A percentile compares a stretch with the other conserved stretches of the same genome.
These are phyloP conservation scores for Drosophila bipectinata DNA, from an alignment of 1,140 invertebrate species.

Conservation along the genomic window DNA sequence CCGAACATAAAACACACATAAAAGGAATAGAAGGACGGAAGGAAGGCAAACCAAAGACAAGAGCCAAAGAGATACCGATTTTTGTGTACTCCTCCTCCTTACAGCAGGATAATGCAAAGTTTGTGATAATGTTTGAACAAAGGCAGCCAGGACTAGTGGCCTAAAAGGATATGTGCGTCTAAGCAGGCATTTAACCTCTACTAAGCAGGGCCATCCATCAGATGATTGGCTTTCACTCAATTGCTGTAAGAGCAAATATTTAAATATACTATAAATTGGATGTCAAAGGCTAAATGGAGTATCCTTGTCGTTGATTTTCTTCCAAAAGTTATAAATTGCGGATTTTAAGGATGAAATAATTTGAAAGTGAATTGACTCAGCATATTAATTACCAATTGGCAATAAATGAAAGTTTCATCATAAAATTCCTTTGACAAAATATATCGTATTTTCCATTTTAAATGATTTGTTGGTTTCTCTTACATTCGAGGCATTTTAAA, in stretches of 20 bases:
- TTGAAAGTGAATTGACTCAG: too few relatives aligned
- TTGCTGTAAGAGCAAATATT: conserved; percentile 32
- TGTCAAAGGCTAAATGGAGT: background rate
- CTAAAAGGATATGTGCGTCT: conserved; percentile 36
- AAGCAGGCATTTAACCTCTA: conserved; percentile 45
- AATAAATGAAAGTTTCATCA: background rate
- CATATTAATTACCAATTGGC: too few relatives aligned
- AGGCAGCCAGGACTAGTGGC: conserved; percentile 19
- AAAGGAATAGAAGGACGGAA: background rate
- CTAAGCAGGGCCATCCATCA: conserved; percentile 38
- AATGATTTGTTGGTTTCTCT: background rate
- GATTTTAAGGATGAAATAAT: too few relatives aligned
- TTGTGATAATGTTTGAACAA: conserved; percentile 49
- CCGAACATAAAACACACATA: conserved; percentile 20
- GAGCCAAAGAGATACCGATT: conserved; percentile 7
- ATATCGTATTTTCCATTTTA: background rate
- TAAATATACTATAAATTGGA: background rate
- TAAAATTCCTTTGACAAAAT: too few relatives aligned
- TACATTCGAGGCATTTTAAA: background rate
- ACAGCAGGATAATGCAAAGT: conserved; percentile 47
- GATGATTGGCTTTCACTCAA: conserved; percentile 34
- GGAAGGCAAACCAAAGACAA: background rate
- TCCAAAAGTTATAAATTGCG: background rate
- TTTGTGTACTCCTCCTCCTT: conserved; percentile 22
- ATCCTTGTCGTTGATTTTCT: background rate